Conservation (phyloP, 2,888 invertebrate genomes). For the Tinea pellionella region DNA sequence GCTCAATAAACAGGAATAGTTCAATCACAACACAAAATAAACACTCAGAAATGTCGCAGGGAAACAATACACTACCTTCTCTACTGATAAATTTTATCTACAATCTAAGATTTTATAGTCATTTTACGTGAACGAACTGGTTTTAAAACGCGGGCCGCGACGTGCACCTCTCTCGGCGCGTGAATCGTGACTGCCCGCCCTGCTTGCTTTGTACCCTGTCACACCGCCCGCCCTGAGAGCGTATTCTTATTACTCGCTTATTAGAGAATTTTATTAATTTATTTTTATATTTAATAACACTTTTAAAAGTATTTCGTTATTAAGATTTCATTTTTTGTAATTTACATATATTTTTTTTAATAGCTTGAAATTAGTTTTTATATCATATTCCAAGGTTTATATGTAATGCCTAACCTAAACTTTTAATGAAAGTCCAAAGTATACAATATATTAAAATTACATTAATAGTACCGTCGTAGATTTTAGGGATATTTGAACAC, state of each 20-base stretch:
- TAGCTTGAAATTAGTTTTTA: too few relatives aligned
- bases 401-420: too few relatives aligned
- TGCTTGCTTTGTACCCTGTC: not conserved
- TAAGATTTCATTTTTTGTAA: too few relatives aligned
- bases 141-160: conserved; percentile 16
- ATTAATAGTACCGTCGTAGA: too few relatives aligned
- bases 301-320: too few relatives aligned
- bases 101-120: not conserved
- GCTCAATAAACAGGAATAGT: not conserved
- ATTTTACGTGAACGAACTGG: not conserved
- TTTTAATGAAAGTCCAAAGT: too few relatives aligned
- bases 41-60: conserved; percentile 15
- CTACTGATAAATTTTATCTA: conserved; percentile 2
- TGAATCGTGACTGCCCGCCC: conserved; percentile 48
- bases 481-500: too few relatives aligned
- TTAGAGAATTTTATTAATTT: not conserved
- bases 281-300: too few relatives aligned
- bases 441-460: too few relatives aligned
- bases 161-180: conserved; percentile 32
- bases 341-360: too few relatives aligned
- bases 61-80: not conserved
- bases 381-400: too few relatives aligned
- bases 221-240: conserved; percentile 51
- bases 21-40: conserved; percentile 11
- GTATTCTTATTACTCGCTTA: not conserved